Base-by-base conservation (phyloP, 2,888 invertebrate species). In the Mactromeris polynyma region DNA sequence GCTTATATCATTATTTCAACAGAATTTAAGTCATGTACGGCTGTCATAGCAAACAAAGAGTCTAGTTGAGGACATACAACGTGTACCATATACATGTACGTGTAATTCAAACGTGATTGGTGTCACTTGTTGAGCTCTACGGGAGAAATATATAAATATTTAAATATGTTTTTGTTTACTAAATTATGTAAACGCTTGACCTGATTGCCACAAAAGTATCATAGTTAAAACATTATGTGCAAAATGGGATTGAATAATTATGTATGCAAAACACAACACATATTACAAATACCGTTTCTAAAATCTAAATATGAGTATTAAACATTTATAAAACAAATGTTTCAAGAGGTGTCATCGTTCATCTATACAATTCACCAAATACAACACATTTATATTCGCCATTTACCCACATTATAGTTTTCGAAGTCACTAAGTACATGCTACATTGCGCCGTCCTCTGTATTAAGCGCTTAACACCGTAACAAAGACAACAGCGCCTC, bases 251-350 rank as follows among this genome's bases (percentile, higher is more conserved):
- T 64, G 58, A 64, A 64, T 64, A 64, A 64, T n/a, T 64, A 64
- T 64, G 58, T 64, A 64, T 64, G 58, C 9, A 64, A 46, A 64
- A 64, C 26, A 64, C 58, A 64, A 64, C 58, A 64, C 58, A 26
- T 64, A 64, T 64, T 64, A 64, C 58, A n/a, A 64, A 64, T 64
- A 64, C 58, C 58, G 58, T 26, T 64, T 9, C 58, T 64, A 64
- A 64, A 26, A n/a, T 64, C 58, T 64, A 64, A 26, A 26, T 64
- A 64, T 64, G 58, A 64, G 58, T 64, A 64, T 64, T 64, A 64
- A 64, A 64, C 58, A 64, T 64, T 64, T 64, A 64, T 64, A 64
- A 26, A 64, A 64, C 58, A 64, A 64, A 64, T 64, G 58, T 64
- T 64, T 64, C 26, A 64, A 64, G 26, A n/a, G 58, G 26, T 26